A percentile compares a stretch with the other conserved stretches of the same genome.
These are phyloP conservation scores for Dryas iulia DNA, from an alignment of 1,140 invertebrate genomes.

Conservation along the genomic window DNA sequence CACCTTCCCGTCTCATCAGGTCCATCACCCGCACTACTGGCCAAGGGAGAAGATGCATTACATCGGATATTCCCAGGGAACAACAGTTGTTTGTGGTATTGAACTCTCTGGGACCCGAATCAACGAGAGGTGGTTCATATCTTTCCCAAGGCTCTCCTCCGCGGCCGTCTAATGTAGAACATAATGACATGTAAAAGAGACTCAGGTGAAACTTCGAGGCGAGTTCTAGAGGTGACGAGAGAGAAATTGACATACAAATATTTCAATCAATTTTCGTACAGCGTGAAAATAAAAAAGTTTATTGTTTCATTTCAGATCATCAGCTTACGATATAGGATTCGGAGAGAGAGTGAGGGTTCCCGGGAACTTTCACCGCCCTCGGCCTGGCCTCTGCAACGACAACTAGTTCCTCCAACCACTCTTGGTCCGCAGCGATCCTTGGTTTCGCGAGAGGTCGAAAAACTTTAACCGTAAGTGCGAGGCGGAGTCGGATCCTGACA, in stretches of 20 bases:
- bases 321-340: constrained; percentile 7
- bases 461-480: constrained; percentile 18
- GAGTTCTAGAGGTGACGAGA: constrained; percentile 11
- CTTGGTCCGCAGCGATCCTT: not conserved
- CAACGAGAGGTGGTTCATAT: constrained; percentile 65
- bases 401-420: not conserved
- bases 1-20: constrained; percentile 85
- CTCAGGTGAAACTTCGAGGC: constrained; percentile 8
- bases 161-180: constrained; percentile 11
- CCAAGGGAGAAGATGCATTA: constrained; percentile 77
- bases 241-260: not conserved
- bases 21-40: constrained; percentile 80
- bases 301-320: constrained; percentile 1
- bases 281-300: not conserved
- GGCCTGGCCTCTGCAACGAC: constrained; percentile 15
- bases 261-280: not conserved
- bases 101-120: constrained; percentile 79
- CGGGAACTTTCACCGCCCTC: not conserved
- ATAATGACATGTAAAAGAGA: constrained; percentile 1
- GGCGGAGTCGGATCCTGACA: not conserved
- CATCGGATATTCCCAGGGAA: constrained; percentile 80
- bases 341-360: constrained; percentile 13
- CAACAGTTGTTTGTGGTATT: constrained; percentile 81
- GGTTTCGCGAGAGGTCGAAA: constrained; percentile 1
- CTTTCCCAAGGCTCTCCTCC: constrained; percentile 42